Base-by-base conservation (phyloP, 2,888 invertebrate genomes). In the Habrosyne pyritoides region DNA sequence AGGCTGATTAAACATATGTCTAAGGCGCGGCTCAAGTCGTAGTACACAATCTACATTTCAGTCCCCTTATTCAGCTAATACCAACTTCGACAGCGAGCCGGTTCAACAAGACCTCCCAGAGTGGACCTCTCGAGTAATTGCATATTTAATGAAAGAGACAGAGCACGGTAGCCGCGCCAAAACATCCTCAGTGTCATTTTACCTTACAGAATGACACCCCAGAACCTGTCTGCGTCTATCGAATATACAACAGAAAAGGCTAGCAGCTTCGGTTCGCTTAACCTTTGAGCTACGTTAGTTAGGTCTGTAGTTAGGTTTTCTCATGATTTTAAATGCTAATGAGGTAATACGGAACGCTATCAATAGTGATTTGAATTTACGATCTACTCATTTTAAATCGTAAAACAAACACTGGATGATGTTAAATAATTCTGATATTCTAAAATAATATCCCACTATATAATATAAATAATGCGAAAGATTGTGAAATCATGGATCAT, bases 271-370 rank as follows among this genome's bases (percentile, higher is more conserved):
- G 18, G 1, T 18, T 42, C 18, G 18, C 42, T 18, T 42, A 42
- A 42, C 42, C 42, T 42, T 42, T 42, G 18, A 42, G 42, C 18
- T 18, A 42, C 14, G 36, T 18, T 6, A 42, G 36, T 7, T 18
- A 18, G 8, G n/a, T 42, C 18, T 18, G 18, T 18, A 8, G 36
- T 8, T 42, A 42, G 36, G n/a, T 42, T 42, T 42, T 42, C 42
- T 42, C 42, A 42, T 42, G 42, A 42, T 42, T 6, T n/a, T n/a
- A n/a, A 42, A 42, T 42, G 42, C 42, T 42, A 42, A 42, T 42
- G 42, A 42, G 42, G 7, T 18, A 18, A 42, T 42, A 18, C 14
- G 2, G 42, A 42, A 42, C 18, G 42, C 42, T 18, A 42, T 8
- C 42, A 14, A 42, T 42, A 42, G 18, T 18, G 18, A 42, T 8